phyloP scores from a whole-genome alignment of 2,888 invertebrate species.

The Tenthredo scrophulariae region DNA sequence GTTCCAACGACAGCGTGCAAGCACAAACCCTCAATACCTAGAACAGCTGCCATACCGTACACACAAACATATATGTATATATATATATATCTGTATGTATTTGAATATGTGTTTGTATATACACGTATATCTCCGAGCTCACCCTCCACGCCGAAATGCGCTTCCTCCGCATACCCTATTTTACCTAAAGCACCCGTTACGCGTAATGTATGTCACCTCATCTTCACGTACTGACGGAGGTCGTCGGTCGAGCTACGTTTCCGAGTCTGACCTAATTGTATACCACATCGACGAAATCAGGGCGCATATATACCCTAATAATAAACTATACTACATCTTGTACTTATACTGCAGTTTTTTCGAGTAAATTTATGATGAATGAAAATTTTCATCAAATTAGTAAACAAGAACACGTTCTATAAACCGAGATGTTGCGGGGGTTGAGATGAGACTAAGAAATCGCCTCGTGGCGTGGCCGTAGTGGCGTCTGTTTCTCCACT shows the following conservation, averaged over 20 bases:
- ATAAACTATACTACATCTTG: not conserved
- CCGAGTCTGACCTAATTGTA: not conserved
- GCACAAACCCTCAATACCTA: conserved; percentile 58
- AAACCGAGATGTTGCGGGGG: not conserved
- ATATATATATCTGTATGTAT: not conserved
- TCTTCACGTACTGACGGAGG: conserved; percentile 26
- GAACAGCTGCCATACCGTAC: conserved; percentile 56
- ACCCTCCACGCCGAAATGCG: conserved; percentile 51
- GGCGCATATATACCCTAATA: not conserved
- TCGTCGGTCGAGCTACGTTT: not conserved
- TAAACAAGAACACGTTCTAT: not conserved
- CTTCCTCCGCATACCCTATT: not conserved
- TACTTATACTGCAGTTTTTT: not conserved
- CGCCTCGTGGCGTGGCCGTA: not conserved
- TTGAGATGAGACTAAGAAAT: not conserved
- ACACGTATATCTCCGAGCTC: conserved; percentile 35
- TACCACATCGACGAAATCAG: not conserved
- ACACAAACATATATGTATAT: not conserved
- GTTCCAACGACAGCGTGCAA: conserved; percentile 29
- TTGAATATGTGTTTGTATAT: not conserved
- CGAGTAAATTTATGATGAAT: not conserved
- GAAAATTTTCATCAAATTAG: not conserved
- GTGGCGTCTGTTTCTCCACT: conserved; percentile 68
- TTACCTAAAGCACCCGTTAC: conserved; percentile 6
- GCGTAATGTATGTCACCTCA: conserved; percentile 21